Conservation (phyloP, 2,888 invertebrate species). For the Plagodis pulveraria region DNA sequence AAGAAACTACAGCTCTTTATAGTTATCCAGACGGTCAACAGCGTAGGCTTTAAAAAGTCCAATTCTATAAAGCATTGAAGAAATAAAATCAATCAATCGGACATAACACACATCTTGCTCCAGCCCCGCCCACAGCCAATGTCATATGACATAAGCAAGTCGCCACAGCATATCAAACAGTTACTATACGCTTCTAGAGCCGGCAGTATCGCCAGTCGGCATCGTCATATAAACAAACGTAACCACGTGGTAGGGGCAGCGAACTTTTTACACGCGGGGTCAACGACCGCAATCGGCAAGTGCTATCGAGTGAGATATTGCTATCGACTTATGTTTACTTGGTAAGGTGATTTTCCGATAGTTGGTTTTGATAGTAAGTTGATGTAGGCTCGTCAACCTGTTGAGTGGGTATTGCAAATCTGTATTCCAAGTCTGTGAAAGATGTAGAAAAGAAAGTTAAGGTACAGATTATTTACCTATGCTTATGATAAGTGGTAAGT, state of each 20-base stretch:
- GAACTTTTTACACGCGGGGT: conserved; percentile 24
- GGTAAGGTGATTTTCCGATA: conserved; percentile 14
- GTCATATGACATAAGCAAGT: conserved; percentile 39
- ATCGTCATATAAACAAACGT: conserved; percentile 21
- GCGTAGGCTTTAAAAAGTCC: too few species aligned
- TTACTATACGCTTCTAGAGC: neutral
- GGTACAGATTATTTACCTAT: too few species aligned
- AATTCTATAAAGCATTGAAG: too few species aligned
- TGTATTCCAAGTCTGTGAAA: too few species aligned
- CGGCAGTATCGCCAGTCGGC: neutral
- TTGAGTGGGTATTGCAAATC: neutral
- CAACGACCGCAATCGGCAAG: conserved; percentile 10
- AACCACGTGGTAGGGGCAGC: conserved; percentile 40
- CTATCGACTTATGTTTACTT: conserved; percentile 24
- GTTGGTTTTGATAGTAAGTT: conserved; percentile 3
- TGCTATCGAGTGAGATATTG: conserved; percentile 27
- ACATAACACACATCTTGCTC: conserved; percentile 1
- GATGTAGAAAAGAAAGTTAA: too few species aligned
- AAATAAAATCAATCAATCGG: neutral
- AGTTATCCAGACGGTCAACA: too few species aligned
- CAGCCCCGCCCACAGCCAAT: conserved; percentile 32
- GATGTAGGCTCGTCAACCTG: neutral
- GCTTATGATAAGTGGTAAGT: too few species aligned
- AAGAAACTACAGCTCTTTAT: too few species aligned
- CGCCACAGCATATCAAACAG: neutral